phyloP scores from a whole-genome alignment of 2,797 vertebrate genomes.

The Arnoldichthys spilopterus region DNA sequence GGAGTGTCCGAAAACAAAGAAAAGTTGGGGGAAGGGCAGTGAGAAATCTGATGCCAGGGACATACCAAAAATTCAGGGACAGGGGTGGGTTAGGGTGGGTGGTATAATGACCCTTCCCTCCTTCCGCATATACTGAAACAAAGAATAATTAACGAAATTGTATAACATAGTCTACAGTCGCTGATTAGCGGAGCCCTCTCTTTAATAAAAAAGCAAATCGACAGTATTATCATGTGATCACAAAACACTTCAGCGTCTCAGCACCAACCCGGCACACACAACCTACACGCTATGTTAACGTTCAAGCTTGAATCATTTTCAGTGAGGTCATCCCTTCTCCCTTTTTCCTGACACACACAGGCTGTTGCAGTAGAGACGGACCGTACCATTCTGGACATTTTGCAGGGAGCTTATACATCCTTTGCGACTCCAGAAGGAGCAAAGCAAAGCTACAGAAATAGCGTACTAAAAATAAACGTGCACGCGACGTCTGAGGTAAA shows the following conservation, averaged over 20 bases:
- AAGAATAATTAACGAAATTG: not conserved
- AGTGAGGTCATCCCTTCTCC: not conserved
- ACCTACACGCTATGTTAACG: not conserved
- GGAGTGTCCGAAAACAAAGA: not conserved
- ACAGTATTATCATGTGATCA: not conserved
- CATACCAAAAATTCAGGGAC: constrained; percentile 18
- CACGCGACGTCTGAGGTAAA: not conserved
- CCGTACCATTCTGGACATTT: constrained; percentile 3
- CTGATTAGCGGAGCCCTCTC: not conserved
- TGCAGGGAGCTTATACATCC: constrained; percentile 2
- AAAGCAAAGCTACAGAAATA: constrained; percentile 9
- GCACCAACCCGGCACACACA: not conserved
- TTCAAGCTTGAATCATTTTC: constrained; percentile 5
- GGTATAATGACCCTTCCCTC: not conserved
- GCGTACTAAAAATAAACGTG: not conserved
- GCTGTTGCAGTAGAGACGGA: not conserved
- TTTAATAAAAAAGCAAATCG: not conserved
- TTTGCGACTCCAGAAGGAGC: not conserved
- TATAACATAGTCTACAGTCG: not conserved
- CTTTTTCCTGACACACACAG: constrained; percentile 23
- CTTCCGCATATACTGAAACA: constrained; percentile 3
- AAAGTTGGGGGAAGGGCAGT: not conserved
- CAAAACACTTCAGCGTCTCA: no score
- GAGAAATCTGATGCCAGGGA: constrained; percentile 14
- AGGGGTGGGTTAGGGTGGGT: not conserved